Evolutionary conservation across 1,140 invertebrate species (phyloP), one percentile per base, ranked within the genome.

Genomic region (Scylla paramamosain): DNA sequence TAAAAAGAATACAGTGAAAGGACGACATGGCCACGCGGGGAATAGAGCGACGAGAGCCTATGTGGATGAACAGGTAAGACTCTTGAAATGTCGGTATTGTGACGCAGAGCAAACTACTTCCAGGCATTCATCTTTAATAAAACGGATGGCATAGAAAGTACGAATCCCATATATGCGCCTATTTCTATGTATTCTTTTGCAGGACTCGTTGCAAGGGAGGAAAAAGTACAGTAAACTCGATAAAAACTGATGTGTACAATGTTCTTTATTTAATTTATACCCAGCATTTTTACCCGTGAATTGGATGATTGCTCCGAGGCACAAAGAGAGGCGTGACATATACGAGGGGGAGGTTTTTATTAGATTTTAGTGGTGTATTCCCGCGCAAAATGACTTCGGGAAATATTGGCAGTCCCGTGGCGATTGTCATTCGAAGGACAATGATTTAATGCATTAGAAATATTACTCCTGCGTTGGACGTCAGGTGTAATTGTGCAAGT

Each of bases 361-460:
- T 59, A 59, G 52, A 59, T 59, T 59, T 59, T 59, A 59, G 52
- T 20, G 10, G 20, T n/a, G 67, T 77, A 1, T 77, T 77, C 67
- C 67, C 67, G 12, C 25, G 67, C 67, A 20, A 0, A 77, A n/a
- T 77, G 67, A 77, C 20, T n/a, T 25, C 25, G 2, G 67, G 8
- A 77, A 77, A n/a, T 77, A 77, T 77, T 77, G 67, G 25, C 67
- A n/a, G 67, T 77, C 67, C n/a, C 20, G 16, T 20, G 2, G 67
- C 67, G 67, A 77, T 77, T 25, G 67, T 77, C 20, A n/a, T 7
- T 6, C 67, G 67, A 77, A n/a, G 67, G 1, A n/a, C 67, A 77
- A 77, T 77, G 67, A 77, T 77, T 77, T 77, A 77, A 77, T n/a
- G 20, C 67, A 77, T 77, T 77, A 77, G 67, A 77, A 77, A 77